A percentile compares a stretch with the other conserved stretches of the same genome.
These are phyloP conservation scores for Cryptoblepharus egeriae DNA, from an alignment of 2,797 vertebrate genomes.

Conservation along the genomic window DNA sequence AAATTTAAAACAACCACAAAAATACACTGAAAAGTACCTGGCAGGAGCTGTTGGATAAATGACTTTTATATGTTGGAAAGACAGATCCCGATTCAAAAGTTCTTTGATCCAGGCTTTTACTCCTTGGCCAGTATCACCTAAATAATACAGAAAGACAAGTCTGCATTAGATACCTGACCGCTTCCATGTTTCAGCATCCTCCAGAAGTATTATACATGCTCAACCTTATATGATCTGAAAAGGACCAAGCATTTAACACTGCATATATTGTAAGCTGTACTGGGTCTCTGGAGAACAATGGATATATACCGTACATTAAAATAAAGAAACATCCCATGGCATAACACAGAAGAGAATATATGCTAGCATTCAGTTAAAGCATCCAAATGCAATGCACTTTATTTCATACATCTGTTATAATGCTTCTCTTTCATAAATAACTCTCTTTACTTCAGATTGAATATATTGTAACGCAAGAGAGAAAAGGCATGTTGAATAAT, in stretches of 20 bases:
- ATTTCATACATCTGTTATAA: neutral
- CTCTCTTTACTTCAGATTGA: neutral
- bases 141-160: slow-evolving; percentile 46
- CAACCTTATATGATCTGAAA: neutral
- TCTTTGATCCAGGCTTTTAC: slow-evolving; percentile 85
- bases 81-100: slow-evolving; percentile 82
- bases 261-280: too few relatives aligned
- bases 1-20: slow-evolving; percentile 36
- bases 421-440: neutral
- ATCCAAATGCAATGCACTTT: neutral
- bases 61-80: slow-evolving; percentile 87
- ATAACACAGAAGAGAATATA: neutral
- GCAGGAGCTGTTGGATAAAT: slow-evolving; percentile 89
- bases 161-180: slow-evolving; percentile 24
- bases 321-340: too few relatives aligned
- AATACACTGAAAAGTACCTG: slow-evolving; percentile 75
- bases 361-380: neutral
- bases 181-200: too few relatives aligned
- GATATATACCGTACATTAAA: neutral
- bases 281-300: too few relatives aligned
- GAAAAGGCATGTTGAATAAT: neutral
- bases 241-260: neutral
- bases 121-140: slow-evolving; percentile 88
- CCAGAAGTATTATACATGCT: too few relatives aligned
- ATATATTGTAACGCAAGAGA: neutral